phyloP scores from a whole-genome alignment of 2,888 invertebrate genomes.

The Ischnura elegans region DNA sequence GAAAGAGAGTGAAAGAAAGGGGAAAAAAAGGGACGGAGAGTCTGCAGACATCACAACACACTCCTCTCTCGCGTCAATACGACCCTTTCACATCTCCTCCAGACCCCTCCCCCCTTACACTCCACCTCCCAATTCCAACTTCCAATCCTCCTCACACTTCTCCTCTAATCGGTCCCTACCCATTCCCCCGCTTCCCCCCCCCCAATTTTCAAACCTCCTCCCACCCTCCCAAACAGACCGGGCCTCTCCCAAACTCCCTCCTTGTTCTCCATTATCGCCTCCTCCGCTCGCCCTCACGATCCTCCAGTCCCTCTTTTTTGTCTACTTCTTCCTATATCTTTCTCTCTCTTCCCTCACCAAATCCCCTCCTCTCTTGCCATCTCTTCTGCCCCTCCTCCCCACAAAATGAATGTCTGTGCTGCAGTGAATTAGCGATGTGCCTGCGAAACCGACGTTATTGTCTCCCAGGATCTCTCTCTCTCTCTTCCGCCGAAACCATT shows the following conservation, averaged over 20 bases:
- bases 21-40: neutral
- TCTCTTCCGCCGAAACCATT: neutral
- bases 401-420: neutral
- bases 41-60: constrained; percentile 24
- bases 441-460: neutral
- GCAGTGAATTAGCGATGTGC: constrained; percentile 23
- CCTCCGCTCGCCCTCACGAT: neutral
- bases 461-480: constrained; percentile 16
- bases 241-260: neutral
- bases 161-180: neutral
- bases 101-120: neutral
- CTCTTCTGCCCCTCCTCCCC: neutral
- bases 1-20: neutral
- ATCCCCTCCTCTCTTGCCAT: too few species aligned
- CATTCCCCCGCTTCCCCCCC: neutral
- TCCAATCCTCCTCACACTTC: neutral
- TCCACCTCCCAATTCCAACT: neutral
- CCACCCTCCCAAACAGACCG: neutral
- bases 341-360: too few species aligned
- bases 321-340: neutral
- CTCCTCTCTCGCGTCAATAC: constrained; percentile 6
- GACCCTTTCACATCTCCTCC: neutral
- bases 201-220: neutral
- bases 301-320: neutral
- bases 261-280: neutral